A percentile compares a stretch with the other conserved stretches of the same genome.
Conservation (phyloP, 2,113 vertebrate genomes). For the Rousettus leschenaultii region DNA sequence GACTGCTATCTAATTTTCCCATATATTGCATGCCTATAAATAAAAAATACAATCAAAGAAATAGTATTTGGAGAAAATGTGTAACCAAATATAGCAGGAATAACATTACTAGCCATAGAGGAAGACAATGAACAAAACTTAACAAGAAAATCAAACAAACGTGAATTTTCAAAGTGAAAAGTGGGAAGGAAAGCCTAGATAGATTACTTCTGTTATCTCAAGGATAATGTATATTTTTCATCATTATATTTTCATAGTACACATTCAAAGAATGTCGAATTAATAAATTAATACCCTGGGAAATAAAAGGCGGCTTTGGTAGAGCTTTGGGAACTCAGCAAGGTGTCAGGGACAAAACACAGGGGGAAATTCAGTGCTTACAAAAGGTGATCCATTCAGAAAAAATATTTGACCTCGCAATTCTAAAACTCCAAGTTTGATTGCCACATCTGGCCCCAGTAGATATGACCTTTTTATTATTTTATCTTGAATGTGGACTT, state of each 20-base stretch:
- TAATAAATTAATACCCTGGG: not conserved
- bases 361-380: not conserved
- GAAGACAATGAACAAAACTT: not conserved
- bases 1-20: not conserved
- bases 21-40: not conserved
- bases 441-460: not conserved
- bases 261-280: not conserved
- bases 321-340: not conserved
- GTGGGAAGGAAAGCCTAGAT: not conserved
- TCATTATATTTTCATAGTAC: not conserved
- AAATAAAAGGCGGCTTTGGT: not conserved
- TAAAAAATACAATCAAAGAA: not conserved
- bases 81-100: not conserved
- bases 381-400: not conserved
- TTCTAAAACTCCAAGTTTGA: not conserved
- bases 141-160: not conserved
- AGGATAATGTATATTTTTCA: not conserved
- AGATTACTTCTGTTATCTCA: not conserved
- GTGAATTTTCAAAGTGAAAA: not conserved
- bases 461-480: not conserved
- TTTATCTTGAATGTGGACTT: not conserved
- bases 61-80: not conserved
- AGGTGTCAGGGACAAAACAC: not conserved
- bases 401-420: not conserved
- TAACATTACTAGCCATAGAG: not conserved